These are phyloP conservation scores for Allophyes oxyacanthae DNA, from an alignment of 2,888 invertebrate genomes.

Conservation along the genomic window DNA sequence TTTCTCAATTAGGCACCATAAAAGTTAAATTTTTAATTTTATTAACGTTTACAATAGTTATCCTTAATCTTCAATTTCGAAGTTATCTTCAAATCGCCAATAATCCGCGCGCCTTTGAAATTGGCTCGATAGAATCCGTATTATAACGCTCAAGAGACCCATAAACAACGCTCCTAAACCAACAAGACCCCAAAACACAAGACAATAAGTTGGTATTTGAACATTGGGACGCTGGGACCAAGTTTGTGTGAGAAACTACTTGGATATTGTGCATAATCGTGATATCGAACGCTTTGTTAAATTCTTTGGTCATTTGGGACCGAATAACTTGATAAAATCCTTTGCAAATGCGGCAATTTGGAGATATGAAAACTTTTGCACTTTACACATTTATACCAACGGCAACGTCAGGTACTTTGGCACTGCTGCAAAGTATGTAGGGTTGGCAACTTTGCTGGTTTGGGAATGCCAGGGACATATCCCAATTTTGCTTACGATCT, in stretches of 20 bases:
- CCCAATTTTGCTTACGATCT: too few relatives aligned
- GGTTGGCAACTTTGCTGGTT: constrained; percentile 7
- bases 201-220: constrained; percentile 9
- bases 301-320: constrained; percentile 3
- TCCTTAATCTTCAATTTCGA: constrained; percentile 13
- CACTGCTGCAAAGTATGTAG: neutral
- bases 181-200: constrained; percentile 19
- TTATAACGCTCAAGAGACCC: constrained; percentile 19
- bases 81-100: constrained; percentile 16
- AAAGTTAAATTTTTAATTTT: too few relatives aligned
- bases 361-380: constrained; percentile 5
- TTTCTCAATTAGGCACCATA: too few relatives aligned
- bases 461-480: too few relatives aligned
- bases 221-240: constrained; percentile 4
- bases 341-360: constrained; percentile 18
- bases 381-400: constrained; percentile 19
- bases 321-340: constrained; percentile 3
- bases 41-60: too few relatives aligned
- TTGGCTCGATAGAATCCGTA: constrained; percentile 21
- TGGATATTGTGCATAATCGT: constrained; percentile 1
- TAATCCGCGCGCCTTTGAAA: constrained; percentile 19
- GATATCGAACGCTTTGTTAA: constrained; percentile 6
- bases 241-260: constrained; percentile 5
- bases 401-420: constrained; percentile 21
- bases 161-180: constrained; percentile 33